Evolutionary conservation across 1,140 invertebrate species (phyloP), one percentile per base, ranked within the genome.

Genomic region (Polyergus mexicanus): DNA sequence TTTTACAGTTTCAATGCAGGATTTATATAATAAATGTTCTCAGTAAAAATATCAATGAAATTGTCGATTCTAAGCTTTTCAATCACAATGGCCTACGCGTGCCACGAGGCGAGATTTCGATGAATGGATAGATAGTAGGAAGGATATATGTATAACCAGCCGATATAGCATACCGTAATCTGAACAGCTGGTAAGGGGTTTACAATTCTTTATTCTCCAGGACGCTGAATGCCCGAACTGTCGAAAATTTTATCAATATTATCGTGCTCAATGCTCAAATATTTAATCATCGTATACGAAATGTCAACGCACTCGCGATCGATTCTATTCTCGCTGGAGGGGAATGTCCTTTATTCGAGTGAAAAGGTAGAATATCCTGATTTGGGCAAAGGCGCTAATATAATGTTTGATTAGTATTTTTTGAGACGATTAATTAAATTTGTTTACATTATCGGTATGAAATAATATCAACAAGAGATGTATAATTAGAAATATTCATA

Each of bases 171-270:
- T 58, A 62, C 76, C 68, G 25, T 68, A 91, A 89, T 92, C 87
- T 84, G 83, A 89, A 93, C 94, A 93, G 92, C 93, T 94, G 93
- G 93, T 90, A 83, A 47, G 66, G 8, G 68, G 84, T 92, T 93
- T 92, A 94, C 85, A 91, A 89, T 75, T 86, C 90, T 92, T 92
- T 93, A 91, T 93, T 92, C 90, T 84, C 80, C 87, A 80, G 75
- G 62, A 44, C 85, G 11, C 65, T 91, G 78, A 92, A 92, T 92
- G 91, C 78, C 51, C 74, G 88, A 90, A 92, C 91, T 92, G 91
- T 92, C 91, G 75, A 92, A 91, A 90, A 89, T 89, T 87, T 92
- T 92, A 92, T 92, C 91, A 86, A 90, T 66, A 65, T 47, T 84
- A 80, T 90, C 81, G 25, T 58, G 44, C 56, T 35, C n/a, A 51